phyloP scores from a whole-genome alignment of 2,888 invertebrate species.

The Zonitis immaculata region DNA sequence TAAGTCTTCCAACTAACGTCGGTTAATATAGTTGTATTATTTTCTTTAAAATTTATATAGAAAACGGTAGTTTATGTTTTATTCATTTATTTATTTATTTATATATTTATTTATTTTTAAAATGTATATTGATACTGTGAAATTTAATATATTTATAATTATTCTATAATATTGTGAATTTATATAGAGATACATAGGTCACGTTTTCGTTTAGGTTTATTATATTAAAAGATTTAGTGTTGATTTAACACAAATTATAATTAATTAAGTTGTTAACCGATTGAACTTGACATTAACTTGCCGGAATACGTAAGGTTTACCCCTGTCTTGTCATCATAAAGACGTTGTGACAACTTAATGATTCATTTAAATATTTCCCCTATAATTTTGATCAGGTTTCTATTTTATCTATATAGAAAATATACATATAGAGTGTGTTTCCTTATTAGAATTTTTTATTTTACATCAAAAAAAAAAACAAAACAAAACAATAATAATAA shows the following conservation, averaged over 20 bases:
- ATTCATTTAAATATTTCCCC: background rate
- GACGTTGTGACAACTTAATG: background rate
- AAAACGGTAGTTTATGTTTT: background rate
- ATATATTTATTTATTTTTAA: background rate
- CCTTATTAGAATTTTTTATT: too few species aligned
- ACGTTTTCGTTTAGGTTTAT: background rate
- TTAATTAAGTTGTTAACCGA: constrained; percentile 1
- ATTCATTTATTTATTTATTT: background rate
- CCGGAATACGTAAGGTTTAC: background rate
- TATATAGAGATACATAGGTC: background rate
- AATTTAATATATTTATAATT: background rate
- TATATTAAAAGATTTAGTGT: background rate
- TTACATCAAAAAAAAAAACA: too few species aligned
- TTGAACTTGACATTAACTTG: background rate
- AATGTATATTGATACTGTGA: background rate
- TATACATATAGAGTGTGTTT: too few species aligned
- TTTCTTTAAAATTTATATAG: background rate
- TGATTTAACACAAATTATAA: background rate
- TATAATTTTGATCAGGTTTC: background rate
- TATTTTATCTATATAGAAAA: too few species aligned
- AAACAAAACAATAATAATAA: too few species aligned
- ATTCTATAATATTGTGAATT: background rate
- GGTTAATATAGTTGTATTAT: background rate
- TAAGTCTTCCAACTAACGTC: background rate
- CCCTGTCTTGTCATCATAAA: background rate